A percentile compares a stretch with the other conserved stretches of the same genome.
Evolutionary conservation across 2,113 vertebrate genomes (phyloP).

Genomic region (Centrocercus urophasianus): DNA sequence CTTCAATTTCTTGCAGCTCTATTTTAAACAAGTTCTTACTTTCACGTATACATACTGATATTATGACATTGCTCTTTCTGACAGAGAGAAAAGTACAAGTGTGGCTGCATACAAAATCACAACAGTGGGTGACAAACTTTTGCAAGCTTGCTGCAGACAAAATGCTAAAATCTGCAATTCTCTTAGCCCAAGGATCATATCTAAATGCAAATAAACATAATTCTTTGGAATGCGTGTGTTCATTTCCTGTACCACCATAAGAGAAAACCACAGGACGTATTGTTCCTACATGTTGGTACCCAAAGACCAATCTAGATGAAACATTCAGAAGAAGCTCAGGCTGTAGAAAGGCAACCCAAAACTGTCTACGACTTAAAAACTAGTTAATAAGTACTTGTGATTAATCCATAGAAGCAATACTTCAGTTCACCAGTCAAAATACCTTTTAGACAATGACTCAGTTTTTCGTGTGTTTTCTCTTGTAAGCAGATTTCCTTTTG

Average conservation of each 20-base stretch:
- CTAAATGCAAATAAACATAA: not conserved
- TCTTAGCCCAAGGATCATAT: not conserved
- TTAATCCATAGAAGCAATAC: not conserved
- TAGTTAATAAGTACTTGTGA: not conserved
- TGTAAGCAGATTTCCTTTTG: not conserved
- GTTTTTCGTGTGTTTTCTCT: not conserved
- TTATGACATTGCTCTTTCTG: not conserved
- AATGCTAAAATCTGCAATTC: not conserved
- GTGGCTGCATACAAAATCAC: not conserved
- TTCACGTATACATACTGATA: not conserved
- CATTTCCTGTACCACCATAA: not conserved
- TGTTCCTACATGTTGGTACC: not conserved
- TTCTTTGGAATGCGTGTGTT: not conserved
- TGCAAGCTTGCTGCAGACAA: accelerated
- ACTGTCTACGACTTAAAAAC: not conserved
- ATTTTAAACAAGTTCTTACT: not conserved
- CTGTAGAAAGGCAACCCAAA: not conserved
- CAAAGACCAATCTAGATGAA: not conserved
- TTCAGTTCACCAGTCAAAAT: not conserved
- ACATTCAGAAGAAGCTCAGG: not conserved
- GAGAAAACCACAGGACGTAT: not conserved
- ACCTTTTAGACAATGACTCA: not conserved
- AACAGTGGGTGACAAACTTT: not conserved
- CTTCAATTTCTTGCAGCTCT: not conserved
- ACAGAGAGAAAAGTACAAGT: not conserved